These are phyloP conservation scores for Nemopilema nomurai DNA, from an alignment of 30 jellyfish, hydroid and myxozoan species.

Conservation along the genomic window DNA sequence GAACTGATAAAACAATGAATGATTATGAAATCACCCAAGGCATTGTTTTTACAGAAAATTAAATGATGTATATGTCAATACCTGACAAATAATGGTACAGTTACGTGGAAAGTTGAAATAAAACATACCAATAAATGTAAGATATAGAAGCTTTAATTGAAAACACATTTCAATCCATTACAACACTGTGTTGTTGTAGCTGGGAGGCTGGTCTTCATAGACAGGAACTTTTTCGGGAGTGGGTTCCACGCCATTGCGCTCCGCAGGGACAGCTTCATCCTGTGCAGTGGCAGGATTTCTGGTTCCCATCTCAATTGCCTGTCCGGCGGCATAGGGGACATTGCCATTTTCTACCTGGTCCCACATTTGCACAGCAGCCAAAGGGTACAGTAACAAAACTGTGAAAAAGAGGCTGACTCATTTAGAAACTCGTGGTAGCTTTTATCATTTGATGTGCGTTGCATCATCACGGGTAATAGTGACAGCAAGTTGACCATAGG, in stretches of 20 bases:
- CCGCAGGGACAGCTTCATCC: neutral
- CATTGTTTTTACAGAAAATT: no score
- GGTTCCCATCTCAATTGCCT: conserved; percentile 29
- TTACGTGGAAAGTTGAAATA: no score
- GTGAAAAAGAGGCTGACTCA: no score
- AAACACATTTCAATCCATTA: no score
- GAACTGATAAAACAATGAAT: no score
- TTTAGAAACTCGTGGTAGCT: neutral
- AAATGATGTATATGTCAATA: no score
- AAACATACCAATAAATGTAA: no score
- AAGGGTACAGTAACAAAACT: conserved; percentile 83
- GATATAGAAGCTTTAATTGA: no score
- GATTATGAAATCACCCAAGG: no score
- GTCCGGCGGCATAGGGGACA: conserved; percentile 16
- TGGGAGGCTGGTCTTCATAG: conserved; percentile 11
- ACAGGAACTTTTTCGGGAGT: neutral
- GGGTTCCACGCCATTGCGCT: neutral
- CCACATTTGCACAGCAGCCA: conserved; percentile 78
- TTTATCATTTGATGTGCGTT: no score
- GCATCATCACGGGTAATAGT: neutral
- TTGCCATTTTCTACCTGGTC: conserved; percentile 69
- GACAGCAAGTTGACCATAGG: no score
- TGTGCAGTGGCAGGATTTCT: conserved; percentile 14
- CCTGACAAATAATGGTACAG: no score
- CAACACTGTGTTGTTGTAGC: conserved; percentile 19